Evolutionary conservation across 2,113 vertebrate genomes (phyloP), one percentile per base, ranked within the genome.

Genomic region (Trogon surrucura): DNA sequence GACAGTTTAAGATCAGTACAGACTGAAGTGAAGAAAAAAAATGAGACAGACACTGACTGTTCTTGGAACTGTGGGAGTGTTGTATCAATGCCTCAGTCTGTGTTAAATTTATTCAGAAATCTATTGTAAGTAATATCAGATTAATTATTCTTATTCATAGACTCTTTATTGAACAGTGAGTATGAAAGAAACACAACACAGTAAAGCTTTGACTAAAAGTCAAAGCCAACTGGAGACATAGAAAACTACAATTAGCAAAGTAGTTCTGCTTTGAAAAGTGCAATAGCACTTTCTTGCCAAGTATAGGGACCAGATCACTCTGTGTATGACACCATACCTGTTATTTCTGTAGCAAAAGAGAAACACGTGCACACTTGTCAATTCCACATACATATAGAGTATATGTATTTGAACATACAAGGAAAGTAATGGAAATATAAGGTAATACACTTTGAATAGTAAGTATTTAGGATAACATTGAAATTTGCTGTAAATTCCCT

Each of bases 131-230:
- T 71, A 65, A 14, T 34, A 47, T 48, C 21, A 41, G 32, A 57
- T 62, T 75, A 75, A 61, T 75, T 60, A 60, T 73, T 72, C 25
- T 75, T 75, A 75, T 85, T 78, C 19, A 73, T 36, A 41, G 30
- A 54, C 45, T 65, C 26, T 29, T 57, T 53, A 41, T 64, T 73
- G 29, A 79, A 48, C 26, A 64, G 45, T 48, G 44, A 72, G 56
- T 62, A n/a, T 82, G 47, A 74, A 27, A 78, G 50, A 85, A 93
- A 65, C 16, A 36, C 21, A 57, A 65, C 56, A 85, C 56, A 91
- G 61, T 78, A 86, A 91, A 67, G 48, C 77, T 93, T 89, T 94
- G 57, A 93, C 25, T 85, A 13, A 13, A 73, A 84, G 64, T 80
- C n/a, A 71, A 64, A 80, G 54, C 60, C 53, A 64, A 38, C 89